These are phyloP conservation scores for Salticus scenicus DNA, from an alignment of 2,888 invertebrate species.

Conservation along the genomic window DNA sequence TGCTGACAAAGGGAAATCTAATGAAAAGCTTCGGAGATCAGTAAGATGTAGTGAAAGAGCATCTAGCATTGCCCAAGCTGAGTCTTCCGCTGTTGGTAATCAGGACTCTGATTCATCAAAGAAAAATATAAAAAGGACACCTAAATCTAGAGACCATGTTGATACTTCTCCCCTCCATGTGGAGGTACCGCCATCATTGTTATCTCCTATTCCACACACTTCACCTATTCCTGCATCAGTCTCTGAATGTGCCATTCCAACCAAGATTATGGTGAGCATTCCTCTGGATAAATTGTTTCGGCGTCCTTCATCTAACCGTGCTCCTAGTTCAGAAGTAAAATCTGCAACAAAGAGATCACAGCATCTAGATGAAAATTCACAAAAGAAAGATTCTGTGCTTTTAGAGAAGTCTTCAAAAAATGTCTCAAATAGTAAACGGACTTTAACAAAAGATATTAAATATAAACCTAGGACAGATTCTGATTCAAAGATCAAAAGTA, in stretches of 20 bases:
- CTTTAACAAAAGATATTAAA: slow-evolving; percentile 48
- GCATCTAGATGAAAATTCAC: slow-evolving; percentile 8
- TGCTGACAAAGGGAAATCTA: slow-evolving; percentile 25
- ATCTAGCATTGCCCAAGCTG: slow-evolving; percentile 35
- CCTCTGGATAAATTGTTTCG: slow-evolving; percentile 48
- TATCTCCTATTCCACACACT: slow-evolving; percentile 61
- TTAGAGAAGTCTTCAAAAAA: slow-evolving; percentile 21
- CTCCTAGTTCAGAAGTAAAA: slow-evolving; percentile 16
- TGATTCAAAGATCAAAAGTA: slow-evolving; percentile 14
- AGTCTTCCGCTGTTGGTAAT: slow-evolving; percentile 23
- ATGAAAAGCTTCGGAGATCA: slow-evolving; percentile 53
- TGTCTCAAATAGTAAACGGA: slow-evolving; percentile 19
- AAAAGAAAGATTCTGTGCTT: slow-evolving; percentile 25
- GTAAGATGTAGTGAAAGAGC: slow-evolving; percentile 55
- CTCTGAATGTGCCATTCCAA: slow-evolving; percentile 56
- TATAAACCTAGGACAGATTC: slow-evolving; percentile 42
- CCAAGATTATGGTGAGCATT: slow-evolving; percentile 60
- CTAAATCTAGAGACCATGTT: slow-evolving; percentile 26
- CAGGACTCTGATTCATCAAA: background rate
- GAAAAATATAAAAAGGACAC: slow-evolving; percentile 15
- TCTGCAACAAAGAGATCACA: background rate
- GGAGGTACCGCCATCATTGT: slow-evolving; percentile 31
- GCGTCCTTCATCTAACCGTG: slow-evolving; percentile 19
- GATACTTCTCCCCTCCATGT: slow-evolving; percentile 31
- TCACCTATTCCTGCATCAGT: slow-evolving; percentile 30